Conservation (phyloP, 2,797 vertebrate species). For the Eulemur coronatus region DNA sequence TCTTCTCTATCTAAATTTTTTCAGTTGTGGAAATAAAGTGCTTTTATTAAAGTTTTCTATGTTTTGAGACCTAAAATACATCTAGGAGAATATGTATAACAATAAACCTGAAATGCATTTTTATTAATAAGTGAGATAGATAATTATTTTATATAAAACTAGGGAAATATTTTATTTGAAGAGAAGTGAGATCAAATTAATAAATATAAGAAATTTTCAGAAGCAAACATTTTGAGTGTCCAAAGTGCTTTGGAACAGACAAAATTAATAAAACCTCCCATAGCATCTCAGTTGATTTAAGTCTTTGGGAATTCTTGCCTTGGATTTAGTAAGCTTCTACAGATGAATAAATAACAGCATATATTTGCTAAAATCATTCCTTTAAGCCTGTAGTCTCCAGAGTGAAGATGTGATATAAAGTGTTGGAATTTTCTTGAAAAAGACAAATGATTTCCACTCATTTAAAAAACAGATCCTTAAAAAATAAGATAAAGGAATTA, state of each 20-base stretch:
- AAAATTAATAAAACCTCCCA: background rate
- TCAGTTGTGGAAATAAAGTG: background rate
- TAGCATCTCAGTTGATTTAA: background rate
- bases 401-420: background rate
- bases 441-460: background rate
- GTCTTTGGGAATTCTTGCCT: background rate
- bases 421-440: background rate
- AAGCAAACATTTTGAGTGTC: background rate
- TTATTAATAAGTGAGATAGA: background rate
- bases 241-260: background rate
- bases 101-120: background rate
- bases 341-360: conserved; percentile 55
- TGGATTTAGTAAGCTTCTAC: conserved; percentile 44
- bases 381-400: background rate
- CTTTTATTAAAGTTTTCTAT: background rate
- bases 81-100: background rate
- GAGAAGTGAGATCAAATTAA: background rate
- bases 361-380: conserved; percentile 48
- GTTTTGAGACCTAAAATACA: background rate
- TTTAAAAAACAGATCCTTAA: background rate
- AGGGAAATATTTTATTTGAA: background rate
- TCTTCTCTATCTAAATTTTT: background rate
- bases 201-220: background rate
- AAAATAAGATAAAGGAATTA: background rate
- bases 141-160: background rate